Evolutionary conservation across 1,140 invertebrate genomes (phyloP), one percentile per base, ranked within the genome.

Genomic region (Papilio xuthus): DNA sequence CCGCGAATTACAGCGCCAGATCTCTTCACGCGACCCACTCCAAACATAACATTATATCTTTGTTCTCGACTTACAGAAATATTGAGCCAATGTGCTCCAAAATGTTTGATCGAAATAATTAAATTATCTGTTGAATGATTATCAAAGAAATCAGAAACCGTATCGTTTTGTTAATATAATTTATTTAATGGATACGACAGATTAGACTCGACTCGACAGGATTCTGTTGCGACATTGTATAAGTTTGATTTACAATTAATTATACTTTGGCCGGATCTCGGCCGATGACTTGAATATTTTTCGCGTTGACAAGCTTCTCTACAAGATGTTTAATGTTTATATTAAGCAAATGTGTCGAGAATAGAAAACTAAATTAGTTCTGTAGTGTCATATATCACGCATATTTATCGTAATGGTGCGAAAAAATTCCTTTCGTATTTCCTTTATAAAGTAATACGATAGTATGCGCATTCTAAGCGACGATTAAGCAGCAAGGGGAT

Each of bases 381-480:
- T 41, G 28, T 15, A 28, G 67, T 42, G 41, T 72, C 44, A 23
- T 72, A 26, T 47, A 72, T 44, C 41, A 72, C 71, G 20, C 13
- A 26, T 47, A 26, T 9, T 72, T 72, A 26, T 72, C 47, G 12
- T 67, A 67, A 60, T 60, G 10, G 56, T 60, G 23, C 56, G n/a
- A 60, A 4, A 67, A 67, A 67, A 67, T 67, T 67, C 60, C 26
- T 28, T 12, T 28, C 26, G 60, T 67, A 67, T 67, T 67, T 67
- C 60, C 60, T 67, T 15, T 67, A 67, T 28, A 67, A 28, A 32
- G 60, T 67, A 67, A 28, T 67, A 28, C 23, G 26, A 67, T 28
- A 7, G 26, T 67, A 28, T 28, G 41, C 37, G 73, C 79, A 77
- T 74, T 81, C 80, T 72, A 50, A 79, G 63, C 69, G n/a, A 70